Percentiles rank a stretch among this genome's conserved stretches.
Conservation (phyloP, 2,113 vertebrate species). For the Lipophrys pholis region DNA sequence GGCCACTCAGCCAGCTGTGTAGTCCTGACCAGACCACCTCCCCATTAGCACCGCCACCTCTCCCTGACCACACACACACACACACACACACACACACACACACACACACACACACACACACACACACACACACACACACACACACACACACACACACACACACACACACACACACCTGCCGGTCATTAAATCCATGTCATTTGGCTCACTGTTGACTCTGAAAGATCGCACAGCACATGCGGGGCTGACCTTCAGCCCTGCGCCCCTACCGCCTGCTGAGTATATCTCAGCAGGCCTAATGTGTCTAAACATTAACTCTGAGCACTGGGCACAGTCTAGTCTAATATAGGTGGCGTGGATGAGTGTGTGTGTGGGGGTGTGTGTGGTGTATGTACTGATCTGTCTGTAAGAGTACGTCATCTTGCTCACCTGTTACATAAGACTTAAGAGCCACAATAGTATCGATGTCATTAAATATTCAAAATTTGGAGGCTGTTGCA, state of each 20-base stretch:
- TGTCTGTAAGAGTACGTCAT: constrained; percentile 14
- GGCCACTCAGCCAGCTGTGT: constrained; percentile 18
- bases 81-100: no score
- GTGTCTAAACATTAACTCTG: constrained; percentile 82
- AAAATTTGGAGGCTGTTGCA: not conserved
- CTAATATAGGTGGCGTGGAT: constrained; percentile 54
- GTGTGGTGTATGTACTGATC: constrained; percentile 17
- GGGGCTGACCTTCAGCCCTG: constrained; percentile 77
- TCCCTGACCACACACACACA: no score
- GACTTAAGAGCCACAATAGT: constrained; percentile 9
- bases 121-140: no score
- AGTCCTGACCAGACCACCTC: not conserved
- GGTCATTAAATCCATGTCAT: constrained; percentile 54
- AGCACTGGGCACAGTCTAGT: constrained; percentile 69
- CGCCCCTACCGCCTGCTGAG: constrained; percentile 42
- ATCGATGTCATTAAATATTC: constrained; percentile 6
- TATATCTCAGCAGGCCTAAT: constrained; percentile 69
- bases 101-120: no score
- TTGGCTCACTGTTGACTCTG: constrained; percentile 54
- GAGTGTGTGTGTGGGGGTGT: constrained; percentile 22
- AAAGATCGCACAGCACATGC: constrained; percentile 75
- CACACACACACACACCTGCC: no score
- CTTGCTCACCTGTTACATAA: constrained; percentile 30
- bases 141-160: no score
- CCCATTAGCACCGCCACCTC: no score